Percentiles rank a stretch among this genome's conserved stretches.
phyloP scores from a whole-genome alignment of 2,113 vertebrate genomes.

The Sinocyclocheilus grahami region DNA sequence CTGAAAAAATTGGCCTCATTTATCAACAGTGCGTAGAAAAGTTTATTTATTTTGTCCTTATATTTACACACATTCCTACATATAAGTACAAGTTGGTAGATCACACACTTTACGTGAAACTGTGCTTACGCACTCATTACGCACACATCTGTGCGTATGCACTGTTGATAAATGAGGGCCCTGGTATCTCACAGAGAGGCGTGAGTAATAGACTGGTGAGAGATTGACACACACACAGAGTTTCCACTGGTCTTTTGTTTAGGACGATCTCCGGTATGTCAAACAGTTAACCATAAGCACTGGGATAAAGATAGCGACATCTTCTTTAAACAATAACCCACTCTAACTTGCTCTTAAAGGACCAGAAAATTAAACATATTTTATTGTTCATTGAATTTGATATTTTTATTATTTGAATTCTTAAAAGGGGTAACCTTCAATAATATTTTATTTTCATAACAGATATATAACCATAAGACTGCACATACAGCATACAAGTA shows the following conservation, averaged over 20 bases:
- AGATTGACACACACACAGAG: neutral
- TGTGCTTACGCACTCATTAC: too few species aligned
- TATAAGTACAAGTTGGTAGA: too few species aligned
- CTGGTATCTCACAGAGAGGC: slow-evolving; percentile 9
- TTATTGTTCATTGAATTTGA: neutral
- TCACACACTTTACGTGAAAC: too few species aligned
- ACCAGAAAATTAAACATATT: neutral
- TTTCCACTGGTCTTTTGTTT: slow-evolving; percentile 39
- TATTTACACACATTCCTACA: too few species aligned
- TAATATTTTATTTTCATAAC: neutral
- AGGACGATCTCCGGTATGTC: neutral
- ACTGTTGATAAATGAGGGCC: too few species aligned
- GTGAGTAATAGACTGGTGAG: neutral
- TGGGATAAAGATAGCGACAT: slow-evolving; percentile 31
- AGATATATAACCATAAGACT: neutral
- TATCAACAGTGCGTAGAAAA: too few species aligned
- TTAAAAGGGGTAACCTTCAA: slow-evolving; percentile 9
- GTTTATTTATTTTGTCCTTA: too few species aligned
- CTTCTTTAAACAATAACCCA: slow-evolving; percentile 29
- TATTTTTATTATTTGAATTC: slow-evolving; percentile 1
- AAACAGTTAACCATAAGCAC: slow-evolving; percentile 15
- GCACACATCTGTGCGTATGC: too few species aligned
- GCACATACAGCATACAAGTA: slow-evolving; percentile 3
- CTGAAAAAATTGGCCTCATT: neutral
- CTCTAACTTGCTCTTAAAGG: neutral